Base-by-base conservation (phyloP, 2,797 vertebrate species). In the Dendrocincla tyrannina region DNA sequence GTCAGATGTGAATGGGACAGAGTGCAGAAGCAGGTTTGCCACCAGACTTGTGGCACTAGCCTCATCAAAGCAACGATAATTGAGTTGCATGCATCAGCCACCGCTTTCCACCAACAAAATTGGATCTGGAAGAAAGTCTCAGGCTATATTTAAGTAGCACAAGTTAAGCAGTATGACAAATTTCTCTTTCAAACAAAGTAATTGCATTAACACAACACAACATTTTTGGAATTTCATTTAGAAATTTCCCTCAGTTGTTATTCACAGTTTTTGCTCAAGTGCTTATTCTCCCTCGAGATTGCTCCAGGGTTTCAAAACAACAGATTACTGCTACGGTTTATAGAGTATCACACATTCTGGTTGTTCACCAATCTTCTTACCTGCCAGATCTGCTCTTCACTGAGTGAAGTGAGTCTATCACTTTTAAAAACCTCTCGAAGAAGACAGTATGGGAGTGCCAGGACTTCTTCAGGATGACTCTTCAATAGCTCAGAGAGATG, bases 371-470 rank as follows among this genome's bases (percentile, higher is more conserved):
- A 27, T 19, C 58, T 91, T 93, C 97, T 97, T 98, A 99, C 99
- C 99, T 99, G 99, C 99, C 99, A 99, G 96, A 99, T 99, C 97
- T 99, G 98, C 92, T 99, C 99, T 97, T 99, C 99, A 6, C 98
- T 99, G 91, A 99, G 98, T 30, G 99, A 99, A 89, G 99, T 99
- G 95, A 99, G 99, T 76, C 98, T 99, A 97, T 99, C 99, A 5
- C 99, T 99, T 98, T 99, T 99, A 93, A 99, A 98, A 94, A 99
- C 99, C 96, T 99, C 99, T 97, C 98, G 98, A 74, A 99, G 98
- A 88, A 99, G 98, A 96, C 98, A 98, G 96, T 99, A 99, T n/a
- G 99, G 99, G 49, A 99, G 98, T 58, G 98, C 98, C 95, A 99
- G 98, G 88, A 99, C 98, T 94, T 99, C 99, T 68, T 99, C 99